phyloP scores from a whole-genome alignment of 1,140 invertebrate species.

The Microvelia longipes region DNA sequence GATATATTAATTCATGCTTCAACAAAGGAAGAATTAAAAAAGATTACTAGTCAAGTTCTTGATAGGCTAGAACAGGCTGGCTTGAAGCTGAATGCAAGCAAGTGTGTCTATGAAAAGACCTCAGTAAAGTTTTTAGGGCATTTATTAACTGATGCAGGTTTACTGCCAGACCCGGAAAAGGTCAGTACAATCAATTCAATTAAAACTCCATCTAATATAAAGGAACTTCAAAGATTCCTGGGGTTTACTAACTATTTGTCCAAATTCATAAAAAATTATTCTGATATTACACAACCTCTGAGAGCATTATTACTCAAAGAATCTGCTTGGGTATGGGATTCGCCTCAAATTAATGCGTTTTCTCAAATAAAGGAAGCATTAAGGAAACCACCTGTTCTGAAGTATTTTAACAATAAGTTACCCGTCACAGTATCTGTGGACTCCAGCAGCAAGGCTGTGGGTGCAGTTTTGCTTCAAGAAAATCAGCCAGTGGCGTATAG shows the following conservation, averaged over 20 bases:
- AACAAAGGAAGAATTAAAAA: background rate
- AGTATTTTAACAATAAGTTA: conserved; percentile 20
- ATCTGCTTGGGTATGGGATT: background rate
- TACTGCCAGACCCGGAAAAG: conserved; percentile 7
- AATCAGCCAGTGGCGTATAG: conserved; percentile 25
- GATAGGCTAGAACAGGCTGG: background rate
- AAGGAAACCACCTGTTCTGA: conserved; percentile 9
- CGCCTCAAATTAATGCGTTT: background rate
- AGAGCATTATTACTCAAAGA: background rate
- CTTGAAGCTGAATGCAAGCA: background rate
- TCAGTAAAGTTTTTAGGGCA: conserved; percentile 9
- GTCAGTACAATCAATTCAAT: conserved; percentile 20
- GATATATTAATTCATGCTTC: background rate
- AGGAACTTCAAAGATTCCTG: conserved; percentile 19
- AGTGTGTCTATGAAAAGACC: background rate
- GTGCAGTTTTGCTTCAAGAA: conserved; percentile 25
- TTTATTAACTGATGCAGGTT: conserved; percentile 5
- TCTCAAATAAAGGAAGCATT: conserved; percentile 16
- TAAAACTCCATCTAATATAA: conserved; percentile 15
- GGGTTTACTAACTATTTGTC: conserved; percentile 20
- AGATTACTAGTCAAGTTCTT: background rate
- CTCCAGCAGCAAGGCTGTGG: conserved; percentile 21
- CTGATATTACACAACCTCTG: background rate
- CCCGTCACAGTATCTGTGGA: conserved; percentile 7
- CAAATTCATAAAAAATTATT: background rate